These are phyloP conservation scores for Turnix velox DNA, from an alignment of 2,113 vertebrate species.

Conservation along the genomic window DNA sequence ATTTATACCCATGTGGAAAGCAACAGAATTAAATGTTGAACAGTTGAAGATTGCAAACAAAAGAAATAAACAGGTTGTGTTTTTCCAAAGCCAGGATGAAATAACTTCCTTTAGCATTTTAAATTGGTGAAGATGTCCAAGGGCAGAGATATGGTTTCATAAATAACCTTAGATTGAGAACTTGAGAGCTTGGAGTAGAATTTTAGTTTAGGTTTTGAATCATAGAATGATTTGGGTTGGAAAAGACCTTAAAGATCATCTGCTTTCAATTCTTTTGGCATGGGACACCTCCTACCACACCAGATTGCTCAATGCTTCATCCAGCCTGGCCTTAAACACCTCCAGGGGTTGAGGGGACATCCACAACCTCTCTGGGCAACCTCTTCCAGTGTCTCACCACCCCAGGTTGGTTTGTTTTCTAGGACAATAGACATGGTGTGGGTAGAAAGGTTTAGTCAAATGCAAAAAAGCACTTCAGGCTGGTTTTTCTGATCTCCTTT, in stretches of 20 bases:
- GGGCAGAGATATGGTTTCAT: background rate
- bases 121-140: background rate
- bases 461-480: background rate
- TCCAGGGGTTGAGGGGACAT: too few relatives aligned
- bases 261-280: too few relatives aligned
- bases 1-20: accelerated
- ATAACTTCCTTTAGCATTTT: background rate
- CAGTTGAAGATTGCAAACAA: background rate
- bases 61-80: accelerated
- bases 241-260: too few relatives aligned
- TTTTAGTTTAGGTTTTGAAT: too few relatives aligned
- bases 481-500: slow-evolving; percentile 22
- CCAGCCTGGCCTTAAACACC: too few relatives aligned
- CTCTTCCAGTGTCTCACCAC: too few relatives aligned
- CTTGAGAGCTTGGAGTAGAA: background rate
- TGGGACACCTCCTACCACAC: too few relatives aligned
- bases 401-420: background rate
- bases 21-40: background rate
- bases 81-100: background rate
- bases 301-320: too few relatives aligned
- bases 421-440: accelerated
- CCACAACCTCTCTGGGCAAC: too few relatives aligned
- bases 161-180: background rate
- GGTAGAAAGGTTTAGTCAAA: background rate
- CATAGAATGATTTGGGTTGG: too few relatives aligned